These are phyloP conservation scores for Montipora efflorescens DNA, from an alignment of 64 coral and sea anemone genomes.

Conservation along the genomic window DNA sequence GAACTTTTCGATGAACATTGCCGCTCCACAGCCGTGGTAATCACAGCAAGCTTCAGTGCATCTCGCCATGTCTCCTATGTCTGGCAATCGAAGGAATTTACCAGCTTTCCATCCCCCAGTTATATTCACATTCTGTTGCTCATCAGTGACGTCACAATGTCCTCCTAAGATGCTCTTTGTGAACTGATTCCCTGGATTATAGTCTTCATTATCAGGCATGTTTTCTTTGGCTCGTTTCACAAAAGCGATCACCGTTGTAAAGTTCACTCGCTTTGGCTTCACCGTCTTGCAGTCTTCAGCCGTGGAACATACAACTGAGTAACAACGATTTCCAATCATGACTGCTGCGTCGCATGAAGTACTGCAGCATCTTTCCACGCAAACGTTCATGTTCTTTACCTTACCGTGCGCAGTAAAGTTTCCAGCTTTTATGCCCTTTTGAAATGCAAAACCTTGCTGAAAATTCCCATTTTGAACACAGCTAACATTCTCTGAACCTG, in stretches of 20 bases:
- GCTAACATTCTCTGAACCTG: neutral
- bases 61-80: constrained; percentile 49
- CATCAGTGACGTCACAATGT: constrained; percentile 59
- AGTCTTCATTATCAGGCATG: neutral
- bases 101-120: constrained; percentile 85
- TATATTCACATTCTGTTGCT: constrained; percentile 75
- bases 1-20: constrained; percentile 65
- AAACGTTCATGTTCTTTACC: constrained; percentile 54
- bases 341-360: constrained; percentile 77
- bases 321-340: constrained; percentile 74
- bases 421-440: constrained; percentile 73
- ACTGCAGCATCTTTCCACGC: constrained; percentile 70
- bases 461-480: constrained; percentile 21
- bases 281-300: constrained; percentile 62
- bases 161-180: constrained; percentile 37
- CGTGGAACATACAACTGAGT: constrained; percentile 50
- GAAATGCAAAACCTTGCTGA: constrained; percentile 66
- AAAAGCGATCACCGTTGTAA: constrained; percentile 75
- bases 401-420: constrained; percentile 73
- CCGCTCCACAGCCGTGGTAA: constrained; percentile 64
- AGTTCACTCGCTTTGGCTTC: constrained; percentile 17
- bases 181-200: neutral
- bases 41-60: constrained; percentile 75
- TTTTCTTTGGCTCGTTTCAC: neutral
- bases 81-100: constrained; percentile 80